Conservation (phyloP, 2,888 invertebrate species). For the Anticlea derivata region DNA sequence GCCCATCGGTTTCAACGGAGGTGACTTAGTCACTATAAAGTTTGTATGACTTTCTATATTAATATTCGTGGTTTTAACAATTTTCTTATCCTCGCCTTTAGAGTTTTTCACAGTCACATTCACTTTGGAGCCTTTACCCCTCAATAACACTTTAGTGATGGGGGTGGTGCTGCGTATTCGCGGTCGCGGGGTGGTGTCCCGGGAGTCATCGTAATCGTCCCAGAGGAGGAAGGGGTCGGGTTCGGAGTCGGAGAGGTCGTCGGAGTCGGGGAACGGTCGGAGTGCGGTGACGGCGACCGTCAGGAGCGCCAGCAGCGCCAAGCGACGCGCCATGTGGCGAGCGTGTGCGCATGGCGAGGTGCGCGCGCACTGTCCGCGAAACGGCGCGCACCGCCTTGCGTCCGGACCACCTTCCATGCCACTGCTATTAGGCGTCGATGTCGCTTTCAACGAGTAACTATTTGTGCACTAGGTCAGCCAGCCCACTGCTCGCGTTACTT, state of each 20-base stretch:
- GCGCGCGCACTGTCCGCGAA: slow-evolving; percentile 76
- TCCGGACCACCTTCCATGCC: slow-evolving; percentile 68
- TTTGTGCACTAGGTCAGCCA: slow-evolving; percentile 66
- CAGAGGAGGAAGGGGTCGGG: slow-evolving; percentile 65
- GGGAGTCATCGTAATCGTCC: slow-evolving; percentile 70
- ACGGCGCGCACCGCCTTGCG: slow-evolving; percentile 41
- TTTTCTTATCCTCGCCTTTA: slow-evolving; percentile 60
- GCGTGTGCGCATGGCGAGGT: slow-evolving; percentile 82
- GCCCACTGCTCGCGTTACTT: slow-evolving; percentile 32
- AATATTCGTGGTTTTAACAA: slow-evolving; percentile 71
- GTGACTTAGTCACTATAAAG: slow-evolving; percentile 68
- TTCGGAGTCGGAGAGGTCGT: slow-evolving; percentile 60
- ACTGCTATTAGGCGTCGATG: slow-evolving; percentile 65
- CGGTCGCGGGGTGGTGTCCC: slow-evolving; percentile 56
- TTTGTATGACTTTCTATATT: slow-evolving; percentile 78
- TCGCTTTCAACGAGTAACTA: slow-evolving; percentile 69
- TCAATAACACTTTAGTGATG: slow-evolving; percentile 69
- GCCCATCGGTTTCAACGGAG: slow-evolving; percentile 39
- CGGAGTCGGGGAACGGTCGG: slow-evolving; percentile 49
- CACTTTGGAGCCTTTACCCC: slow-evolving; percentile 61
- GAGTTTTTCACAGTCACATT: slow-evolving; percentile 64
- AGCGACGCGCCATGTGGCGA: slow-evolving; percentile 80
- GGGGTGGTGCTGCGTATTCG: slow-evolving; percentile 49
- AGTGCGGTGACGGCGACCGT: slow-evolving; percentile 64
- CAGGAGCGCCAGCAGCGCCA: slow-evolving; percentile 78